phyloP scores from a whole-genome alignment of 2,888 invertebrate genomes.

The Drosophila sordidapex region DNA sequence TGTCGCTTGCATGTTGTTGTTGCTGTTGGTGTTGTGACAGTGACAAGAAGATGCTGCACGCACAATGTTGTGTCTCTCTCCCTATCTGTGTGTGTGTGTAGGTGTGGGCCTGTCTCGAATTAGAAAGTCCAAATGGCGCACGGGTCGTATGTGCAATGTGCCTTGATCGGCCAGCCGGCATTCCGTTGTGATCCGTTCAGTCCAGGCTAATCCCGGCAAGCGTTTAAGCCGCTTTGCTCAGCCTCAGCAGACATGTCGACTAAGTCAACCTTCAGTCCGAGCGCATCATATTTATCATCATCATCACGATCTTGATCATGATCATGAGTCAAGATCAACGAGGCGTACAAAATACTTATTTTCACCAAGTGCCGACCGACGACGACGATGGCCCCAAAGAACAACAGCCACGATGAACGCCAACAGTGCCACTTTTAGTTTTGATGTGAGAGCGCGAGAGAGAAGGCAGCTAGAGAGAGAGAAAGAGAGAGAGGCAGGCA shows the following conservation, averaged over 20 bases:
- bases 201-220: conserved; percentile 47
- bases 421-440: conserved; percentile 42
- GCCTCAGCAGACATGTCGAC: conserved; percentile 8
- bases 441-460: conserved; percentile 19
- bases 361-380: conserved; percentile 68
- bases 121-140: conserved; percentile 57
- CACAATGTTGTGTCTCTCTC: conserved; percentile 23
- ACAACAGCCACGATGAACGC: conserved; percentile 23
- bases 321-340: conserved; percentile 62
- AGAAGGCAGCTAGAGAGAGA: background rate
- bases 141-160: conserved; percentile 50
- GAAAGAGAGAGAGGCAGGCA: conserved; percentile 14
- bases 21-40: conserved; percentile 50
- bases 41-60: conserved; percentile 60
- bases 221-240: conserved; percentile 50
- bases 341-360: conserved; percentile 68
- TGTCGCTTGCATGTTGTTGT: conserved; percentile 35
- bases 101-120: conserved; percentile 20
- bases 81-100: conserved; percentile 8
- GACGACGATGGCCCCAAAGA: conserved; percentile 40
- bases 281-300: conserved; percentile 17
- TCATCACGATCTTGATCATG: conserved; percentile 14
- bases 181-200: conserved; percentile 14
- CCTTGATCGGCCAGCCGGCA: conserved; percentile 1
- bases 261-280: conserved; percentile 15